Percentiles rank a stretch among this genome's conserved stretches.
Conservation (phyloP, 2,113 vertebrate species). For the Corythornis cristatus region DNA sequence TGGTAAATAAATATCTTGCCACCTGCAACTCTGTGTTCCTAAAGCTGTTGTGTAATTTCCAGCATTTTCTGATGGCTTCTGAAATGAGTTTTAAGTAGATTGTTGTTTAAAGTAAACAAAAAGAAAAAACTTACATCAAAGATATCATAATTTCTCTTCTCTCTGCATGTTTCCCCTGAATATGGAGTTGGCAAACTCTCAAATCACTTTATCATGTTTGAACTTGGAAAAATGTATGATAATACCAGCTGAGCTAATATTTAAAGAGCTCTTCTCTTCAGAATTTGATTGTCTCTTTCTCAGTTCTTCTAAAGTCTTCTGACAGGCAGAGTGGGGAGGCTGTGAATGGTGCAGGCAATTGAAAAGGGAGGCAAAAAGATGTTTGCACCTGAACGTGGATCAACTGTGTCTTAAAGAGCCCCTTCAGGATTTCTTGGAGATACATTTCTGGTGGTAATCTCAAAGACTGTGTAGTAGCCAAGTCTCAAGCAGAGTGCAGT, state of each 20-base stretch:
- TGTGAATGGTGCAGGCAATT: neutral
- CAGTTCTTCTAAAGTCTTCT: neutral
- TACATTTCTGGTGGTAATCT: neutral
- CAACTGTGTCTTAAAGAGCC: neutral
- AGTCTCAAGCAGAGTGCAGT: neutral
- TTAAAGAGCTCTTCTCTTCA: slow-evolving; percentile 62
- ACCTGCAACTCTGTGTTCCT: slow-evolving; percentile 74
- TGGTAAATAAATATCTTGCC: slow-evolving; percentile 78
- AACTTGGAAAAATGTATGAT: slow-evolving; percentile 67
- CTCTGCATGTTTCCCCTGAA: slow-evolving; percentile 70
- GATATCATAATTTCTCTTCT: slow-evolving; percentile 58
- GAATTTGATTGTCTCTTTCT: slow-evolving; percentile 18
- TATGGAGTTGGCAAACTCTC: slow-evolving; percentile 70
- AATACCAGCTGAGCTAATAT: slow-evolving; percentile 70
- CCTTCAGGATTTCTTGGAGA: neutral
- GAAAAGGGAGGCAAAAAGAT: neutral
- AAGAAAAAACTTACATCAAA: slow-evolving; percentile 56
- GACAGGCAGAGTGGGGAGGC: neutral
- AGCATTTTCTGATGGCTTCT: slow-evolving; percentile 69
- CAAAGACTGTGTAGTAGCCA: neutral
- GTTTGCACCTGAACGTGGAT: neutral
- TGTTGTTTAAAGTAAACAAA: slow-evolving; percentile 70
- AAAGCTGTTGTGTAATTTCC: slow-evolving; percentile 70
- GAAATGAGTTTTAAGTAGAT: slow-evolving; percentile 60
- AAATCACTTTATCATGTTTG: slow-evolving; percentile 71